Evolutionary conservation across 2,113 vertebrate genomes (phyloP), one percentile per base, ranked within the genome.

Genomic region (Indri indri): DNA sequence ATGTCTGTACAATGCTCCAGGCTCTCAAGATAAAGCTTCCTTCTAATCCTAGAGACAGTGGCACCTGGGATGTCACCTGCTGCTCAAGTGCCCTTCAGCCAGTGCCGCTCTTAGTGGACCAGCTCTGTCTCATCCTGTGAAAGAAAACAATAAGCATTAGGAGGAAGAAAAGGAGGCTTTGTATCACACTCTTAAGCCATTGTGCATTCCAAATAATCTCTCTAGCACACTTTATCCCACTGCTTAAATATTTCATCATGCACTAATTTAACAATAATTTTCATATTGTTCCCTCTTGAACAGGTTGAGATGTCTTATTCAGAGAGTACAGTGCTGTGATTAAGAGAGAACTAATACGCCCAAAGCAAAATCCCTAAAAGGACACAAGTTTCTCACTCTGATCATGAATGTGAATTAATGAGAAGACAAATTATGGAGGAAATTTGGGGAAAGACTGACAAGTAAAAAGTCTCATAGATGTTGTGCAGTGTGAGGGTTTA

Each of bases 51-150:
- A 65, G 66, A 80, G 27, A 42, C 73, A 13, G 10, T 47, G 66
- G 59, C 27, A 18, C 2, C 0, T 0, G 5, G 25, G 22, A 63
- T 25, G 57, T 71, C 79, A 37, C 73, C n/a, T 45, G 13, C 37
- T 73, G 27, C 23, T 90, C 52, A 30, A 12, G 5, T 18, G 22
- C 5, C 47, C 23, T 74, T 57, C 52, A 73, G 34, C 11, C 63
- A 12, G 0, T 27, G 4, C 0, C 2, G 37, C 22, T 27, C 12
- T 37, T 34, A 45, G 34, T 42, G 47, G n/a, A 27, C 13, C 12
- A 23, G 8, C 16, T 92, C 52, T 22, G 8, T n/a, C 9, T 18
- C 23, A 23, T 63, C 20, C 54, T 88, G 3, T 16, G 59, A 59
- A 54, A 37, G 37, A 88, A 42, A 88, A 25, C 32, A 86, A 10